Evolutionary conservation across 2,113 vertebrate genomes (phyloP).

Genomic region (Brevimyrus niger): DNA sequence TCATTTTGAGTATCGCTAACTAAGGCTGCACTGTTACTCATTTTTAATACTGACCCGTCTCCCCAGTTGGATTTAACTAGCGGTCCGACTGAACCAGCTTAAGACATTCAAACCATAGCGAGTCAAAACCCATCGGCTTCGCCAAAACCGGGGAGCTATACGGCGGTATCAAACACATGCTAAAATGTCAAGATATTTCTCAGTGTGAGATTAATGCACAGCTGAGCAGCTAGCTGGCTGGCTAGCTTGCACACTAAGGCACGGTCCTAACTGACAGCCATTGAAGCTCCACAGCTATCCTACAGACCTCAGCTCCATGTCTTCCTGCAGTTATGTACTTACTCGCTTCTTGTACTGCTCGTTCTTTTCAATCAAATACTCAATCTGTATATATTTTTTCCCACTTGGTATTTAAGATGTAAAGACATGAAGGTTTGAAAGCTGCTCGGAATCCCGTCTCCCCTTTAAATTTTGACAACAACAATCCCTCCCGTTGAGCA

Average conservation of each 20-base stretch:
- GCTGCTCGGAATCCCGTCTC: background rate
- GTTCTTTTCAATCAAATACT: background rate
- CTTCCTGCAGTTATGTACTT: background rate
- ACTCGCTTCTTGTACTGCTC: background rate
- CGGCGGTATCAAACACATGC: background rate
- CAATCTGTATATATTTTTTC: background rate
- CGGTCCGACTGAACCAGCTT: background rate
- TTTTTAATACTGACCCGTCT: background rate
- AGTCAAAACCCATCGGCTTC: background rate
- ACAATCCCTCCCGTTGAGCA: conserved; percentile 36
- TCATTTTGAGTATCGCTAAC: background rate
- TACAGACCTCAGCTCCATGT: background rate
- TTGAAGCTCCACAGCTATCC: conserved; percentile 2
- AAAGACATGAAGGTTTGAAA: background rate
- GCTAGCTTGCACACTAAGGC: background rate
- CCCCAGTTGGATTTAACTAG: background rate
- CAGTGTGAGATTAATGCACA: background rate
- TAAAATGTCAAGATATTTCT: background rate
- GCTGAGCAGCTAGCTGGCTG: background rate
- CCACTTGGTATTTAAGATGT: background rate
- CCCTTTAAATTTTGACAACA: conserved; percentile 31
- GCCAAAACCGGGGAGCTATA: background rate
- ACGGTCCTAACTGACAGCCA: conserved; percentile 15
- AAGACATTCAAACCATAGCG: background rate
- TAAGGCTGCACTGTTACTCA: background rate